These are phyloP conservation scores for Acipenser transmontanus DNA, from an alignment of 2,797 vertebrate species.

Conservation along the genomic window DNA sequence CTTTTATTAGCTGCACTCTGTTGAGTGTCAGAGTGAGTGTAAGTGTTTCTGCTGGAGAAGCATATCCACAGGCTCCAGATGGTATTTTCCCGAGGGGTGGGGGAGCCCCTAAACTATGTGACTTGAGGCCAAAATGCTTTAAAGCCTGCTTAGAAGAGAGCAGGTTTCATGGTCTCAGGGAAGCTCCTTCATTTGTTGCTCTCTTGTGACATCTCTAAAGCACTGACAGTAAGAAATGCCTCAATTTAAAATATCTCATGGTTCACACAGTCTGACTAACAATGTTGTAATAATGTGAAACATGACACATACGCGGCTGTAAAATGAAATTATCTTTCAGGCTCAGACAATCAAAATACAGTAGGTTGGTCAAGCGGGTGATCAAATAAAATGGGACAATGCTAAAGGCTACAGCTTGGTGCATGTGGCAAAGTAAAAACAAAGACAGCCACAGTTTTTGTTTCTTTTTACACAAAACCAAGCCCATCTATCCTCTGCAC, in stretches of 20 bases:
- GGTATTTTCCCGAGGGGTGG: conserved; percentile 7
- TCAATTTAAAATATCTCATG: background rate
- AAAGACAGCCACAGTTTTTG: background rate
- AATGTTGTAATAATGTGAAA: too few relatives aligned
- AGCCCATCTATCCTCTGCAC: too few relatives aligned
- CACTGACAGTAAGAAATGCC: background rate
- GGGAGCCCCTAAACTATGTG: background rate
- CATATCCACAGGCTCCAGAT: background rate
- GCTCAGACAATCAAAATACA: background rate
- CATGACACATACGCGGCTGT: background rate
- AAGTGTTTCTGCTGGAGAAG: conserved; percentile 9
- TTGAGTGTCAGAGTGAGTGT: conserved; percentile 2
- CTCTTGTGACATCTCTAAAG: background rate
- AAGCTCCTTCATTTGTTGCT: background rate
- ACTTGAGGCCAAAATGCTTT: background rate
- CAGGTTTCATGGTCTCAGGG: background rate
- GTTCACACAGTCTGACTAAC: background rate
- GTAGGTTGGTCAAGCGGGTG: background rate
- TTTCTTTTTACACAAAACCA: too few relatives aligned
- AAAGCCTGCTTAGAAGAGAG: background rate
- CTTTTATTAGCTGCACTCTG: conserved; percentile 27
- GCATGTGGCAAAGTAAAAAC: background rate
- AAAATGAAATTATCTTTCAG: background rate
- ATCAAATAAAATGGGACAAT: background rate
- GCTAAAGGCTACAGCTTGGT: background rate